These are phyloP conservation scores for Torymus texanus DNA, from an alignment of 2,888 invertebrate species.

Conservation along the genomic window DNA sequence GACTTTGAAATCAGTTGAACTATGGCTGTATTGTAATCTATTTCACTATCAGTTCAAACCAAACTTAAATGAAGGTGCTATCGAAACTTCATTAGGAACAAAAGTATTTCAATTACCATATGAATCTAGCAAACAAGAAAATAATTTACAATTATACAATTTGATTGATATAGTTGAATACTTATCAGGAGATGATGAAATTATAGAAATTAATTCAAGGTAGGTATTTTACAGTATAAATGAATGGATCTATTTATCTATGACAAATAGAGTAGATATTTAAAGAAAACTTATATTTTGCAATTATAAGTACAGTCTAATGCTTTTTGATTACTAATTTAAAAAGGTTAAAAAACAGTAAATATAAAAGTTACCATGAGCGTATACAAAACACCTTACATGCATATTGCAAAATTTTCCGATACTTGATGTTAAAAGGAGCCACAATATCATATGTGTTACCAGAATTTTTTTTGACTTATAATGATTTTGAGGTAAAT, in stretches of 20 bases:
- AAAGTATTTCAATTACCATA: background rate
- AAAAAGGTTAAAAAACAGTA: background rate
- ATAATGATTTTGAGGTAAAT: slow-evolving; percentile 69
- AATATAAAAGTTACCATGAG: background rate
- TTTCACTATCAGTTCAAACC: slow-evolving; percentile 63
- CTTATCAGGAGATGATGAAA: background rate
- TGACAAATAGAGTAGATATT: too few relatives aligned
- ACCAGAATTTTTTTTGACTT: slow-evolving; percentile 73
- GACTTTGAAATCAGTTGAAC: slow-evolving; percentile 65
- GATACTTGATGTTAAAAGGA: slow-evolving; percentile 69
- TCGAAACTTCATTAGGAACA: background rate
- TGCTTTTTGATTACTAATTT: background rate
- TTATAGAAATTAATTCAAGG: background rate
- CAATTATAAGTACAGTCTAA: too few relatives aligned
- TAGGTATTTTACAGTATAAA: background rate
- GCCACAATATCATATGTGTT: slow-evolving; percentile 73
- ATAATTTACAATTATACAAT: background rate
- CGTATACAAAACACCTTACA: background rate
- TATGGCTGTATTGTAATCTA: slow-evolving; percentile 71
- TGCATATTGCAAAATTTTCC: slow-evolving; percentile 58
- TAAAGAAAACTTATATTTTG: too few relatives aligned
- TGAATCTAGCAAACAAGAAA: background rate
- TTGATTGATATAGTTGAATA: slow-evolving; percentile 23
- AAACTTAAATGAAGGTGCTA: slow-evolving; percentile 59
- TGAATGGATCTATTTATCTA: too few relatives aligned